Evolutionary conservation across 2,113 vertebrate genomes (phyloP).

Genomic region (Microcebus ravelobensis): DNA sequence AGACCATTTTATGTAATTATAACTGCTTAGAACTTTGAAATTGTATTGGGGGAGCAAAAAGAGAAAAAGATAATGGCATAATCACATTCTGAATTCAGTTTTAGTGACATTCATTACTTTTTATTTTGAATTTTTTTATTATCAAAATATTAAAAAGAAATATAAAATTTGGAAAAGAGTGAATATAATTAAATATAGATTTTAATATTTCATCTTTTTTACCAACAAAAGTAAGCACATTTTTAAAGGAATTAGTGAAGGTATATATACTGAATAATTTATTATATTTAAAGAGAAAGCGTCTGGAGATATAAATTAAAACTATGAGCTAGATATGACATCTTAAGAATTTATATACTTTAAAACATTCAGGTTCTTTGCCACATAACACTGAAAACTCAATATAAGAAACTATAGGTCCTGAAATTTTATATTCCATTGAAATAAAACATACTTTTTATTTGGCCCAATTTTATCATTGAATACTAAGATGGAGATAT

Average conservation of each 20-base stretch:
- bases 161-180: background rate
- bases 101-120: background rate
- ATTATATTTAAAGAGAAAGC: background rate
- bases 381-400: background rate
- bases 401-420: background rate
- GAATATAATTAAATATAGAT: background rate
- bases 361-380: background rate
- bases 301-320: background rate
- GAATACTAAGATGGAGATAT: background rate
- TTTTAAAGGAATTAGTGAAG: background rate
- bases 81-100: background rate
- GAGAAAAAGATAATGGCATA: background rate
- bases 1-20: background rate
- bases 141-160: background rate
- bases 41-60: background rate
- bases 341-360: background rate
- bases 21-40: background rate
- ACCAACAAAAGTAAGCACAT: background rate
- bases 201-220: background rate
- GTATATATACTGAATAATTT: background rate
- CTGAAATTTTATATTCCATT: background rate
- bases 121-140: constrained; percentile 8
- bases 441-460: background rate
- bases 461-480: background rate
- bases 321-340: background rate